These are phyloP conservation scores for Gallinago solitaria DNA, from an alignment of 2,797 vertebrate genomes.

Conservation along the genomic window DNA sequence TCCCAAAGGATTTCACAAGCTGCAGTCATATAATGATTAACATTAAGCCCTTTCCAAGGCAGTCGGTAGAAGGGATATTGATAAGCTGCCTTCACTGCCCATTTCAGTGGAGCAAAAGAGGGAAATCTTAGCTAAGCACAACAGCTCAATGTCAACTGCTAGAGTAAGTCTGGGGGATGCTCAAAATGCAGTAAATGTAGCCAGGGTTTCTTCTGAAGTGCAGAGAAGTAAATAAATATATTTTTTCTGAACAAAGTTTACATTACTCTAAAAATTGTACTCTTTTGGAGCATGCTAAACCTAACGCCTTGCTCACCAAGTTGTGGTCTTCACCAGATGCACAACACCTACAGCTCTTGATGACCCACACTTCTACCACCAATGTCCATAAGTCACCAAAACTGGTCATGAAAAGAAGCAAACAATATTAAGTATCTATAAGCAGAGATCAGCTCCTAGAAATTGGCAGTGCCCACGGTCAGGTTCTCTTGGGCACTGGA, in stretches of 20 bases:
- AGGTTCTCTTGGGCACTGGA: background rate
- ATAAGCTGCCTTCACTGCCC: background rate
- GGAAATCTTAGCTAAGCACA: background rate
- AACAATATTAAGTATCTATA: background rate
- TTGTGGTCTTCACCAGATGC: background rate
- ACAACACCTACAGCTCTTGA: background rate
- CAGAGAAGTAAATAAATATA: background rate
- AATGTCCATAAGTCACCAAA: background rate
- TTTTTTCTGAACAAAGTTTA: background rate
- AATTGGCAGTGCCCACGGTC: background rate
- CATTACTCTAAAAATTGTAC: background rate
- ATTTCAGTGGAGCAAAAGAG: background rate
- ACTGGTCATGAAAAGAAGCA: background rate
- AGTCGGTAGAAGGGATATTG: background rate
- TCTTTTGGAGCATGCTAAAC: background rate
- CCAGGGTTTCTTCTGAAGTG: background rate
- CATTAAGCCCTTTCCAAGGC: background rate
- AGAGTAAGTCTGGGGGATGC: background rate
- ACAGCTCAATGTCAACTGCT: background rate
- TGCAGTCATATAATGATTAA: background rate
- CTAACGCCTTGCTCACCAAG: background rate
- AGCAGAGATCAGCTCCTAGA: background rate
- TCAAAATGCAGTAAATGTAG: background rate
- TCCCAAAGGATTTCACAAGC: background rate
- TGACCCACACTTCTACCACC: background rate